These are phyloP conservation scores for Staurois parvus DNA, from an alignment of 2,797 vertebrate species.

Conservation along the genomic window DNA sequence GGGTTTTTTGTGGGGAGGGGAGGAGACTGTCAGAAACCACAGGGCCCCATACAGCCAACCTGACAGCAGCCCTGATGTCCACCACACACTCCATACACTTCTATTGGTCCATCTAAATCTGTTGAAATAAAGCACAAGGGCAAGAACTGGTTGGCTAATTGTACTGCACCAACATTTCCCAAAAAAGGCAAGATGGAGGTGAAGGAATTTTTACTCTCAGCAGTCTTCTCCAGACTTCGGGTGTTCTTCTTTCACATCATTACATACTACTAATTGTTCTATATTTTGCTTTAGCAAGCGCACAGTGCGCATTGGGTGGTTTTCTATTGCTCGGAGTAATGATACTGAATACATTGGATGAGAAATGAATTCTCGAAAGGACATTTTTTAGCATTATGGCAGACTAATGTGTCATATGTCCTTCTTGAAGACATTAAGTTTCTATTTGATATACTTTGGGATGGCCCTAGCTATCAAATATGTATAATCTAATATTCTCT, in stretches of 20 bases:
- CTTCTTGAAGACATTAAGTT: slow-evolving; percentile 35
- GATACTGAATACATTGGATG: slow-evolving; percentile 24
- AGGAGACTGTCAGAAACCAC: too few relatives aligned
- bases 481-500: slow-evolving; percentile 15
- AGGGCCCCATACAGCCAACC: too few relatives aligned
- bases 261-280: slow-evolving; percentile 35
- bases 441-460: slow-evolving; percentile 35
- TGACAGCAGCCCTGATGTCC: too few relatives aligned
- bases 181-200: too few relatives aligned
- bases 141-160: too few relatives aligned
- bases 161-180: too few relatives aligned
- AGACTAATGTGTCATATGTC: slow-evolving; percentile 40
- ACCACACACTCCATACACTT: too few relatives aligned
- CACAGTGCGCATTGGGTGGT: slow-evolving; percentile 32
- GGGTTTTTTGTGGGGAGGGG: too few relatives aligned
- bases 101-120: too few relatives aligned
- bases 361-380: slow-evolving; percentile 39
- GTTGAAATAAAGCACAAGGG: too few relatives aligned
- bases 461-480: slow-evolving; percentile 28
- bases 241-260: neutral
- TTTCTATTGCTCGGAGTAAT: slow-evolving; percentile 35
- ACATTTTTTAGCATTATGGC: slow-evolving; percentile 30
- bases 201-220: too few relatives aligned
- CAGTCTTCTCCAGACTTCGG: too few relatives aligned
- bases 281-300: slow-evolving; percentile 43